These are phyloP conservation scores for Piprites chloris DNA, from an alignment of 2,113 vertebrate species.

Conservation along the genomic window DNA sequence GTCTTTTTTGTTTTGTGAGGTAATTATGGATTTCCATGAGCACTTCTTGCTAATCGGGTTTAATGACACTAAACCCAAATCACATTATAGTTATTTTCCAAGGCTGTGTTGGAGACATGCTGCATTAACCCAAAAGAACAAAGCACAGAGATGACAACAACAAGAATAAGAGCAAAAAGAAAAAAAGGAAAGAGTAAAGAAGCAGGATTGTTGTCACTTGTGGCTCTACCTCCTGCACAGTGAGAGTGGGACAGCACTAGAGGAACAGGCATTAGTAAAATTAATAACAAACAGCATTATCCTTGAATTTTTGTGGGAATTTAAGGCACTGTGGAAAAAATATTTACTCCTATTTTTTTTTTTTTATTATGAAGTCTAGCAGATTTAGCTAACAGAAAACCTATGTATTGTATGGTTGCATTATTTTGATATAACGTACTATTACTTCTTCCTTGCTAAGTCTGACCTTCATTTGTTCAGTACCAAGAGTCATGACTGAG, in stretches of 20 bases:
- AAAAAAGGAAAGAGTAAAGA: neutral
- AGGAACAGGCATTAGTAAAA: neutral
- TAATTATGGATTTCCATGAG: slow-evolving; percentile 67
- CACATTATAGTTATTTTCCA: slow-evolving; percentile 63
- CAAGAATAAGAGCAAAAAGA: neutral
- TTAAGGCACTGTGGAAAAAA: neutral
- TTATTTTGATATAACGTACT: neutral
- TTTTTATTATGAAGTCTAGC: neutral
- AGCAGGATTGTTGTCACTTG: neutral
- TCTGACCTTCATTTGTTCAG: neutral
- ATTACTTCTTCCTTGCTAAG: neutral
- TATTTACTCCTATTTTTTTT: neutral
- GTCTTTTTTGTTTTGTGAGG: slow-evolving; percentile 43
- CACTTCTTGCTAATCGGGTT: slow-evolving; percentile 61
- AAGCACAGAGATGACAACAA: neutral
- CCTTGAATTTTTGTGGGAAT: neutral
- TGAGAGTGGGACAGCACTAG: neutral
- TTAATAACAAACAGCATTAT: neutral
- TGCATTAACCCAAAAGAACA: slow-evolving; percentile 33
- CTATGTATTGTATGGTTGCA: neutral
- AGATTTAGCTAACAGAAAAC: neutral
- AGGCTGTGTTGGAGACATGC: slow-evolving; percentile 35
- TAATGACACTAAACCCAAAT: slow-evolving; percentile 65
- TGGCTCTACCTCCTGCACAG: neutral
- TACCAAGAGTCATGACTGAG: neutral